phyloP scores from a whole-genome alignment of 2,888 invertebrate species.

The Sicus ferrugineus region DNA sequence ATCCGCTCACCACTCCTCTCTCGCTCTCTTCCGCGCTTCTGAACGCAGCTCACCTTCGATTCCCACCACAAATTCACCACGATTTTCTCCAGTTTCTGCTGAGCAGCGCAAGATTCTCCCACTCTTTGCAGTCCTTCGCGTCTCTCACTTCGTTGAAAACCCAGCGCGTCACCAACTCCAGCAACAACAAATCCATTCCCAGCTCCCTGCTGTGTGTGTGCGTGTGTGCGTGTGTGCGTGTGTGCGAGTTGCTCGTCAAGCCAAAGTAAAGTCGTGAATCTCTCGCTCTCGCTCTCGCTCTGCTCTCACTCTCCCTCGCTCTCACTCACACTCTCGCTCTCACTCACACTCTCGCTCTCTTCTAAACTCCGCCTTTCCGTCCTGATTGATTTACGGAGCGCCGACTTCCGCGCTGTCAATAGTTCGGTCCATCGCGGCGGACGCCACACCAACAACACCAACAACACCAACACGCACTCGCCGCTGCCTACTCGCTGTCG shows the following conservation, averaged over 20 bases:
- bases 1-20: too few species aligned
- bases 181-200: not conserved
- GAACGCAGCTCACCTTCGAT: too few species aligned
- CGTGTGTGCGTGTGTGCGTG: too few species aligned
- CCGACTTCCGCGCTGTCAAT: slow-evolving; percentile 59
- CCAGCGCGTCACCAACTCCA: not conserved
- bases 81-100: not conserved
- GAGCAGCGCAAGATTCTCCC: not conserved
- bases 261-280: not conserved
- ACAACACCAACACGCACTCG: not conserved
- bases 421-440: slow-evolving; percentile 51
- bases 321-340: not conserved
- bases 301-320: too few species aligned
- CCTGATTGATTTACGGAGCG: slow-evolving; percentile 60
- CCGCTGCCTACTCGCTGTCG: not conserved
- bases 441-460: slow-evolving; percentile 3
- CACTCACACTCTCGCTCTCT: too few species aligned
- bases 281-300: not conserved
- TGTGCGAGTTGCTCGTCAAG: not conserved
- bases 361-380: slow-evolving; percentile 59
- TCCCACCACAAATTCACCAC: not conserved
- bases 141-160: not conserved
- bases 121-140: slow-evolving; percentile 12
- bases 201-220: slow-evolving; percentile 10
- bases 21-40: not conserved